Percentiles rank a stretch among this genome's conserved stretches.
Evolutionary conservation across 2,888 invertebrate species (phyloP).

Genomic region (Drosophila fungiperda): DNA sequence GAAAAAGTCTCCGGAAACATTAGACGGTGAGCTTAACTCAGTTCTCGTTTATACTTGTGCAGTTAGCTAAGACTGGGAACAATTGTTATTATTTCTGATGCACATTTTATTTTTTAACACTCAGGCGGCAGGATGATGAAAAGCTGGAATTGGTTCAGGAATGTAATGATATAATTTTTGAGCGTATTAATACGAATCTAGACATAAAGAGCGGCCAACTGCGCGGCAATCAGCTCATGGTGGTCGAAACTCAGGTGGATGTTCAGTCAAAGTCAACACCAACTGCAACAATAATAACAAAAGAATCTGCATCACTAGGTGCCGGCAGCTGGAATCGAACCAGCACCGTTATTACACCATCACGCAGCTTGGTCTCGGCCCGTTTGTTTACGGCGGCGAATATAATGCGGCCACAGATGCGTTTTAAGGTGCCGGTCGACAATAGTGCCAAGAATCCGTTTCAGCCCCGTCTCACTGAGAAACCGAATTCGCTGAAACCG

Average conservation of each 20-base stretch:
- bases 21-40: slow-evolving; percentile 72
- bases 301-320: slow-evolving; percentile 44
- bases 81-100: neutral
- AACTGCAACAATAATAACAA: slow-evolving; percentile 8
- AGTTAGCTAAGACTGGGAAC: neutral
- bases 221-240: slow-evolving; percentile 86
- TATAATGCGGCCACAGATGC: slow-evolving; percentile 92
- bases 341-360: slow-evolving; percentile 26
- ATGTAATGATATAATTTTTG: slow-evolving; percentile 93
- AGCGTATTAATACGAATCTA: slow-evolving; percentile 90
- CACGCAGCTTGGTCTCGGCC: slow-evolving; percentile 63
- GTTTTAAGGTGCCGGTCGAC: slow-evolving; percentile 93
- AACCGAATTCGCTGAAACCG: slow-evolving; percentile 94
- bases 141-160: slow-evolving; percentile 92
- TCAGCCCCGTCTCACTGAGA: slow-evolving; percentile 92
- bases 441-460: slow-evolving; percentile 91
- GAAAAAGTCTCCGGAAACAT: slow-evolving; percentile 86
- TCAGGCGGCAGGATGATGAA: slow-evolving; percentile 87
- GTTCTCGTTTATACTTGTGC: neutral
- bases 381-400: slow-evolving; percentile 89
- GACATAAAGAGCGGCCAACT: slow-evolving; percentile 88
- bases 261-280: slow-evolving; percentile 28
- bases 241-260: slow-evolving; percentile 85
- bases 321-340: slow-evolving; percentile 88
- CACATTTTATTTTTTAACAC: neutral